Conservation (phyloP, 2,888 invertebrate species). For the Deilephila porcellus region DNA sequence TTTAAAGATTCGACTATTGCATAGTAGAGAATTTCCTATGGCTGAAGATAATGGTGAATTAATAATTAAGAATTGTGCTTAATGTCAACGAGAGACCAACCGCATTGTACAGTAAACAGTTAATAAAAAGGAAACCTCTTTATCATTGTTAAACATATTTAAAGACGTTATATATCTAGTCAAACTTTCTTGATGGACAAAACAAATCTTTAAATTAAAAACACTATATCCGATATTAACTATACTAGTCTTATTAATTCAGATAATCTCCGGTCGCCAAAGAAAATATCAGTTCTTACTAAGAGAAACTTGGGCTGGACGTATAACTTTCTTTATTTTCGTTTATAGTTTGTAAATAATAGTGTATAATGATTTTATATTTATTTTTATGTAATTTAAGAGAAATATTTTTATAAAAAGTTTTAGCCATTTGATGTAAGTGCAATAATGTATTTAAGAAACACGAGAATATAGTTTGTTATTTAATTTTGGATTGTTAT, state of each 20-base stretch:
- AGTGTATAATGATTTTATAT: slow-evolving; percentile 23
- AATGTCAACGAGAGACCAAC: not conserved
- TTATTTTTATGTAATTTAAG: slow-evolving; percentile 21
- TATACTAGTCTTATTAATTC: too few relatives aligned
- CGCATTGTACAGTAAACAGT: slow-evolving; percentile 3
- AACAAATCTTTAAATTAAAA: too few relatives aligned
- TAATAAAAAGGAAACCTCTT: not conserved
- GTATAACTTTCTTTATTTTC: slow-evolving; percentile 40
- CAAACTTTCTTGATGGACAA: not conserved
- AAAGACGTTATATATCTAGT: slow-evolving; percentile 14
- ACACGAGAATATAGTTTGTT: slow-evolving; percentile 61
- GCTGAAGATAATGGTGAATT: too few relatives aligned
- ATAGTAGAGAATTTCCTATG: too few relatives aligned
- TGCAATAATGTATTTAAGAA: slow-evolving; percentile 66
- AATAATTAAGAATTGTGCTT: too few relatives aligned
- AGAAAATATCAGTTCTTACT: too few relatives aligned
- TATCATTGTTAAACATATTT: slow-evolving; percentile 20
- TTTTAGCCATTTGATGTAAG: slow-evolving; percentile 45
- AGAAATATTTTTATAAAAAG: slow-evolving; percentile 49
- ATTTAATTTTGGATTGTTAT: slow-evolving; percentile 31
- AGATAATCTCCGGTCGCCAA: too few relatives aligned
- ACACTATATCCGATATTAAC: too few relatives aligned
- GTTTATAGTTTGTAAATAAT: slow-evolving; percentile 20
- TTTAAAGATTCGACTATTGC: too few relatives aligned
- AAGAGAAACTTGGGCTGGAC: too few relatives aligned